Conservation (phyloP, 1,140 invertebrate species). For the Cepaea nemoralis region DNA sequence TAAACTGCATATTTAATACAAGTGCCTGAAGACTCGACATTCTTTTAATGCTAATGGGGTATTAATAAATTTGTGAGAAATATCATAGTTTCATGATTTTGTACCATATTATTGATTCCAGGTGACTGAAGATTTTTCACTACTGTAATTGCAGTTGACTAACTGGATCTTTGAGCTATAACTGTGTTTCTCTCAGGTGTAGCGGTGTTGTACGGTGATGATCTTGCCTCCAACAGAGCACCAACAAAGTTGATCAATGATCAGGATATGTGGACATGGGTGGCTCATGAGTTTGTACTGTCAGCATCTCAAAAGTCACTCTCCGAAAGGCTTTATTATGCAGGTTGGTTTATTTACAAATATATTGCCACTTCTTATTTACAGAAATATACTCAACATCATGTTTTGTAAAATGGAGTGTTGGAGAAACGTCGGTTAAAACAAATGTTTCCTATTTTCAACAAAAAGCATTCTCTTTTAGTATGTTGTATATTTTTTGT, state of each 20-base stretch:
- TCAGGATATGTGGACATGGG: conserved; percentile 27
- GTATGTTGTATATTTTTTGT: no score
- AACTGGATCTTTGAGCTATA: neutral
- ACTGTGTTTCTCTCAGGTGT: conserved; percentile 10
- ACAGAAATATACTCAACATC: no score
- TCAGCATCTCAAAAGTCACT: neutral
- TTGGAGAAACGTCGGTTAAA: no score
- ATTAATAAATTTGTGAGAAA: neutral
- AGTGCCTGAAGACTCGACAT: no score
- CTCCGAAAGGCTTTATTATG: neutral
- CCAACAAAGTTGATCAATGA: conserved; percentile 15
- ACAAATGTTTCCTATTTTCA: no score
- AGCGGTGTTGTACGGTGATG: conserved; percentile 30
- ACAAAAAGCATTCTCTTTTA: no score
- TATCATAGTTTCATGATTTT: neutral
- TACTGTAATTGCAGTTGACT: neutral
- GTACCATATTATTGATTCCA: neutral
- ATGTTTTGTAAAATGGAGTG: no score
- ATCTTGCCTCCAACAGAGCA: neutral
- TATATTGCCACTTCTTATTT: no score
- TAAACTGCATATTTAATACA: no score
- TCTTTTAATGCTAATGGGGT: no score
- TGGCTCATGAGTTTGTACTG: conserved; percentile 21
- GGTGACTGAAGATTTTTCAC: neutral
- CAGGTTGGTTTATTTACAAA: neutral